phyloP scores from a whole-genome alignment of 2,888 invertebrate species.

The Lepas anatifera region DNA sequence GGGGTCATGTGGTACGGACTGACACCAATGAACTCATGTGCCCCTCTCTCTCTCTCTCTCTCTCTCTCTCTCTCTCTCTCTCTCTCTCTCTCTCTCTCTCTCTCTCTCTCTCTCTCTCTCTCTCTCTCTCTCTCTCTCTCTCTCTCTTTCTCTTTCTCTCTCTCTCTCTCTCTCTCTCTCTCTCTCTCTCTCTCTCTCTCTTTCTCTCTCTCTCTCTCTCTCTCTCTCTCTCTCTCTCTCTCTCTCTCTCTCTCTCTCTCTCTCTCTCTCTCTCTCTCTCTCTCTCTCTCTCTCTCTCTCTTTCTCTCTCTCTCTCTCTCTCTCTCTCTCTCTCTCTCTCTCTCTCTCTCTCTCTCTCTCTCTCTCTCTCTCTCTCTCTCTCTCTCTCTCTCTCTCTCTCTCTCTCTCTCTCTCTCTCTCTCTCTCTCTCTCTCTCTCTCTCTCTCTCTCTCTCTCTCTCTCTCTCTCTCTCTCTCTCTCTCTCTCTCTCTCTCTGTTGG shows the following conservation, averaged over 20 bases:
- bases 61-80: too few relatives aligned
- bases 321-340: slow-evolving; percentile 15
- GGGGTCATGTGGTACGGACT: too few relatives aligned
- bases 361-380: slow-evolving; percentile 3
- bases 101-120: not conserved
- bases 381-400: slow-evolving; percentile 9
- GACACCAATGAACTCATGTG: too few relatives aligned
- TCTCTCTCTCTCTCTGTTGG: slow-evolving; percentile 13
- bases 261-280: slow-evolving; percentile 5
- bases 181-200: not conserved
- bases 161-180: slow-evolving; percentile 13
- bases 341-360: slow-evolving; percentile 14
- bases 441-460: slow-evolving; percentile 14
- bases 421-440: slow-evolving; percentile 13
- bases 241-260: slow-evolving; percentile 7
- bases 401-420: slow-evolving; percentile 5
- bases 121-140: slow-evolving; percentile 13
- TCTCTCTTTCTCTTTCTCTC: slow-evolving; percentile 12
- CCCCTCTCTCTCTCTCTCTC: too few relatives aligned
- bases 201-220: not conserved
- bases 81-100: too few relatives aligned
- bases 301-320: slow-evolving; percentile 9
- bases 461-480: slow-evolving; percentile 13
- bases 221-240: slow-evolving; percentile 11
- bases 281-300: slow-evolving; percentile 6